These are phyloP conservation scores for Scophthalmus maximus DNA, from an alignment of 2,113 vertebrate species.

Conservation along the genomic window DNA sequence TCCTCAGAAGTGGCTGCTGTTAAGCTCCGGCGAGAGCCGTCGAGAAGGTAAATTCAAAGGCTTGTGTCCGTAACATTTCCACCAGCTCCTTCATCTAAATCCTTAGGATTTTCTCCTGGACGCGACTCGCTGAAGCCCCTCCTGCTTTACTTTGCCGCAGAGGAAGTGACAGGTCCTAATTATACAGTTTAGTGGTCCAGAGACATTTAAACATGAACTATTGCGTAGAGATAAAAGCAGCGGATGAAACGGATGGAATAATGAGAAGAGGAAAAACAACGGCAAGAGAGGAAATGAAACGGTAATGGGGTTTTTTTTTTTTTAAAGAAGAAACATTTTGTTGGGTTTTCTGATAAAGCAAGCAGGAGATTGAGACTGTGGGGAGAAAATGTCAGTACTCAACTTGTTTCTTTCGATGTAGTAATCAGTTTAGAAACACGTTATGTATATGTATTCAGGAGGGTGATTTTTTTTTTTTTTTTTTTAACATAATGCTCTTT, in stretches of 20 bases:
- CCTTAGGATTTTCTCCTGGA: slow-evolving; percentile 59
- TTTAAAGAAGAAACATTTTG: not conserved
- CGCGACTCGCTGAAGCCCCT: slow-evolving; percentile 53
- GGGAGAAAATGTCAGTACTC: slow-evolving; percentile 37
- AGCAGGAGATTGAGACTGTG: slow-evolving; percentile 26
- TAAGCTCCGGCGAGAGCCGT: slow-evolving; percentile 52
- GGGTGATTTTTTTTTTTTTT: no score
- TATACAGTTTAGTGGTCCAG: slow-evolving; percentile 57
- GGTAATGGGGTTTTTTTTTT: slow-evolving; percentile 24
- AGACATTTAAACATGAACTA: slow-evolving; percentile 69
- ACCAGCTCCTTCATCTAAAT: slow-evolving; percentile 49
- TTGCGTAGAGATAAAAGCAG: slow-evolving; percentile 62
- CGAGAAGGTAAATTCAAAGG: slow-evolving; percentile 61
- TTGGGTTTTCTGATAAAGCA: slow-evolving; percentile 26
- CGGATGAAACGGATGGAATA: slow-evolving; percentile 53
- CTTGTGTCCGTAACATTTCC: slow-evolving; percentile 47
- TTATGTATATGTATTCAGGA: slow-evolving; percentile 54
- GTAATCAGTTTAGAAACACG: slow-evolving; percentile 55
- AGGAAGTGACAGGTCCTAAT: slow-evolving; percentile 74
- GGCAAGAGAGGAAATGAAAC: slow-evolving; percentile 45
- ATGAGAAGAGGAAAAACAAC: not conserved
- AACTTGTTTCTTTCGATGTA: slow-evolving; percentile 45
- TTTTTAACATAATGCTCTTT: slow-evolving; percentile 56
- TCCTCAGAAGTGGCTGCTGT: slow-evolving; percentile 61
- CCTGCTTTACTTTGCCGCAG: slow-evolving; percentile 46